phyloP scores from a whole-genome alignment of 1,140 invertebrate species.

The Drosophila busckii region DNA sequence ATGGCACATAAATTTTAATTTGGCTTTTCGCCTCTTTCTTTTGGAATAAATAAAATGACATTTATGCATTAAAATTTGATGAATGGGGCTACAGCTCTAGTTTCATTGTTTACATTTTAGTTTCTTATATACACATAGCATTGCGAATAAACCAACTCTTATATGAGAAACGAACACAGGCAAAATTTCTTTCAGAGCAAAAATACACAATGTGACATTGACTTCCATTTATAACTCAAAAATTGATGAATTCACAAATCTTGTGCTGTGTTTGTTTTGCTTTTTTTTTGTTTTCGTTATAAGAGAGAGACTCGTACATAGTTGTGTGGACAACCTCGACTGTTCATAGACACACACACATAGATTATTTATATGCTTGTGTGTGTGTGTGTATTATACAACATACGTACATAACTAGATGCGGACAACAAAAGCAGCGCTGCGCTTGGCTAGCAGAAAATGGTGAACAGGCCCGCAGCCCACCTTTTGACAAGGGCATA shows the following conservation, averaged over 20 bases:
- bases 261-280: constrained; percentile 2
- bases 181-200: no score
- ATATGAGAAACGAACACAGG: no score
- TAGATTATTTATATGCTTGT: constrained; percentile 3
- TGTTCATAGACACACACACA: neutral
- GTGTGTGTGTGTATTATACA: constrained; percentile 9
- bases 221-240: constrained; percentile 30
- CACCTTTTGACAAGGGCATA: constrained; percentile 74
- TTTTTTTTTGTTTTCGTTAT: constrained; percentile 1
- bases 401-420: constrained; percentile 33
- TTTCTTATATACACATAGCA: no score
- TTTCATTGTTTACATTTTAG: no score
- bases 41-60: no score
- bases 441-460: constrained; percentile 19
- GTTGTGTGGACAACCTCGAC: constrained; percentile 20
- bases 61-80: no score
- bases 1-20: no score
- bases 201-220: constrained; percentile 4
- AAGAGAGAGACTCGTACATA: constrained; percentile 10
- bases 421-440: constrained; percentile 30
- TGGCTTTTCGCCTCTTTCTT: no score
- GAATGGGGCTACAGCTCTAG: no score
- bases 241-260: constrained; percentile 38
- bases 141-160: no score
- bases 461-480: constrained; percentile 26